Evolutionary conservation across 2,888 invertebrate genomes (phyloP).

Genomic region (Lasioglossum villosulum): DNA sequence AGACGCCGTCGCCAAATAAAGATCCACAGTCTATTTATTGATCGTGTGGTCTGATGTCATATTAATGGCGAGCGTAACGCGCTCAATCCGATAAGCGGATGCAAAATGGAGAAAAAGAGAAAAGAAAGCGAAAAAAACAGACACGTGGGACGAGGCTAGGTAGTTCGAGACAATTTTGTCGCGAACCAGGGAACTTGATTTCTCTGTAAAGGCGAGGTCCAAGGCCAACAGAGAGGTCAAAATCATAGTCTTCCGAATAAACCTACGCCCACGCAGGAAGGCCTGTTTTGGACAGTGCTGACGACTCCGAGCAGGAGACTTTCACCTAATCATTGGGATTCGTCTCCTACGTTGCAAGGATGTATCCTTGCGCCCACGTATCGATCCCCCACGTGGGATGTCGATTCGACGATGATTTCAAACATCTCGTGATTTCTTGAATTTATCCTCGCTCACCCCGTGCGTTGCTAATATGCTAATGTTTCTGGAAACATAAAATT

Average conservation of each 20-base stretch:
- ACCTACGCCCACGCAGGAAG: constrained; percentile 50
- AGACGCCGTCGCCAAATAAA: not conserved
- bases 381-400: not conserved
- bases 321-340: constrained; percentile 62
- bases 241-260: constrained; percentile 37
- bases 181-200: constrained; percentile 41
- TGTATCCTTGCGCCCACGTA: constrained; percentile 48
- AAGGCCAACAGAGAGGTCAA: constrained; percentile 59
- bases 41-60: not conserved
- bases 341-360: constrained; percentile 36
- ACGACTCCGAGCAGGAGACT: constrained; percentile 39
- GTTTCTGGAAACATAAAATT: not conserved
- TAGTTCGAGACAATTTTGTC: constrained; percentile 33
- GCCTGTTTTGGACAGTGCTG: constrained; percentile 51
- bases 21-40: not conserved
- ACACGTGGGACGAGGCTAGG: not conserved
- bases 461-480: not conserved
- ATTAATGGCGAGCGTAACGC: not conserved
- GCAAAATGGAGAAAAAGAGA: not conserved
- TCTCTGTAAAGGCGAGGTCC: constrained; percentile 49
- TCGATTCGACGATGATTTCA: not conserved
- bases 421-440: not conserved
- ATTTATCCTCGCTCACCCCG: not conserved
- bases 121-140: not conserved
- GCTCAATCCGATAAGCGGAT: not conserved